A percentile compares a stretch with the other conserved stretches of the same genome.
Evolutionary conservation across 2,797 vertebrate genomes (phyloP).

Genomic region (Onychomys torridus): DNA sequence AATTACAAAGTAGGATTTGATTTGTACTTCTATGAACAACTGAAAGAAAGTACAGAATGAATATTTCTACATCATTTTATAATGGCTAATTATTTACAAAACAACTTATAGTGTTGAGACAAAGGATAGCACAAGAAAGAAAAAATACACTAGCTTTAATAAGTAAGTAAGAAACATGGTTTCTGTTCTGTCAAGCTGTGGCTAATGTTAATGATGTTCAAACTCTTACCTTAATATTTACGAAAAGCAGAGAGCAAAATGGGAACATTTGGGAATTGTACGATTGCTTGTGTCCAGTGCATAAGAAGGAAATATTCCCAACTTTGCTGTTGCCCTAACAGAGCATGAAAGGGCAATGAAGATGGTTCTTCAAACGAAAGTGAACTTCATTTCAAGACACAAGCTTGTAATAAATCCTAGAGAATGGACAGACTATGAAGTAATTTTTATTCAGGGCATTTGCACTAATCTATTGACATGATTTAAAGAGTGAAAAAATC

Average conservation of each 20-base stretch:
- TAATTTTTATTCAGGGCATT: not conserved
- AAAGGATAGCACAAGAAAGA: not conserved
- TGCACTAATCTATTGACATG: not conserved
- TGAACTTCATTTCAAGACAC: not conserved
- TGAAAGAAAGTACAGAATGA: not conserved
- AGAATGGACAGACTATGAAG: not conserved
- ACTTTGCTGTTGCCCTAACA: not conserved
- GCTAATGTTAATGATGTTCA: constrained; percentile 26
- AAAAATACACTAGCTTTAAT: not conserved
- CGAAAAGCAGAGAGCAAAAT: not conserved
- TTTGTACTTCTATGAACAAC: not conserved
- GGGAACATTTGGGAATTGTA: not conserved
- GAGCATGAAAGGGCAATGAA: not conserved
- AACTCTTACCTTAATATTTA: not conserved
- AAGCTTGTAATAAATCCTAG: not conserved
- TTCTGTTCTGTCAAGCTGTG: not conserved
- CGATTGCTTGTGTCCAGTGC: not conserved
- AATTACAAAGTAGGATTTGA: not conserved
- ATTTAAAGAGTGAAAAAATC: not conserved
- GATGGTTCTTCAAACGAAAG: not conserved
- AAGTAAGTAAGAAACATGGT: not conserved
- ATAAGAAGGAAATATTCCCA: not conserved
- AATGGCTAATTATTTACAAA: constrained; percentile 9
- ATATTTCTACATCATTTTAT: not conserved
- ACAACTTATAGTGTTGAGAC: not conserved